These are phyloP conservation scores for Cladopsammia gracilis DNA, from an alignment of 64 coral and sea anemone genomes.

Conservation along the genomic window DNA sequence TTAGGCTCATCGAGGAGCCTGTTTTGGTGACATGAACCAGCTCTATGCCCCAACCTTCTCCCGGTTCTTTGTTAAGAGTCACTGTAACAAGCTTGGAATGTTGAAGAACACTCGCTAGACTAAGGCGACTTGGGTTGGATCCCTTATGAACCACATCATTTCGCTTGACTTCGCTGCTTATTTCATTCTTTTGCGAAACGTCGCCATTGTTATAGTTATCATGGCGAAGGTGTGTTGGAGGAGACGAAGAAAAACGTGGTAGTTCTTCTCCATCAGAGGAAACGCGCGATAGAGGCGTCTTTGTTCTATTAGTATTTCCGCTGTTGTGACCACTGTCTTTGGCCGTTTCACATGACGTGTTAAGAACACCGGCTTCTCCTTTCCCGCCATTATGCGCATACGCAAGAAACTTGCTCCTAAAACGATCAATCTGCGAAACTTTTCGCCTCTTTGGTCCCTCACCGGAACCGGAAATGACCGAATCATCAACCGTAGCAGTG, in stretches of 20 bases:
- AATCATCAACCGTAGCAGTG: background rate
- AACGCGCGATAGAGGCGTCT: background rate
- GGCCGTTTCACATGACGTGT: background rate
- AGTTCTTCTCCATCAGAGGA: constrained; percentile 31
- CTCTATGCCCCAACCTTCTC: constrained; percentile 74
- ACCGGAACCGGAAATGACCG: background rate
- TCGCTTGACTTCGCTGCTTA: background rate
- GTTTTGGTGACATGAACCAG: constrained; percentile 80
- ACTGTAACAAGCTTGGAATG: constrained; percentile 65
- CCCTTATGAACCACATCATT: background rate
- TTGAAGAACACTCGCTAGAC: constrained; percentile 64
- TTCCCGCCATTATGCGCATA: constrained; percentile 60
- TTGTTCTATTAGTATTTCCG: background rate
- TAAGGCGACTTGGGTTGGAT: constrained; percentile 3
- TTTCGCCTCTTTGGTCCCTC: constrained; percentile 35
- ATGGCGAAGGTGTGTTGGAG: background rate
- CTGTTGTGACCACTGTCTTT: background rate
- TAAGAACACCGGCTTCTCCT: constrained; percentile 11
- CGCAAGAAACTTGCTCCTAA: constrained; percentile 57
- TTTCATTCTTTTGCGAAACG: background rate
- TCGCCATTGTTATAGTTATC: background rate
- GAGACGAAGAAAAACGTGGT: constrained; percentile 15
- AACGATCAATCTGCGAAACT: constrained; percentile 53
- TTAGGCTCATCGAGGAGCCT: constrained; percentile 22
- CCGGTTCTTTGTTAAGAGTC: constrained; percentile 33